A percentile compares a stretch with the other conserved stretches of the same genome.
Conservation (phyloP, 2,797 vertebrate genomes). For the Meriones psammophilus region DNA sequence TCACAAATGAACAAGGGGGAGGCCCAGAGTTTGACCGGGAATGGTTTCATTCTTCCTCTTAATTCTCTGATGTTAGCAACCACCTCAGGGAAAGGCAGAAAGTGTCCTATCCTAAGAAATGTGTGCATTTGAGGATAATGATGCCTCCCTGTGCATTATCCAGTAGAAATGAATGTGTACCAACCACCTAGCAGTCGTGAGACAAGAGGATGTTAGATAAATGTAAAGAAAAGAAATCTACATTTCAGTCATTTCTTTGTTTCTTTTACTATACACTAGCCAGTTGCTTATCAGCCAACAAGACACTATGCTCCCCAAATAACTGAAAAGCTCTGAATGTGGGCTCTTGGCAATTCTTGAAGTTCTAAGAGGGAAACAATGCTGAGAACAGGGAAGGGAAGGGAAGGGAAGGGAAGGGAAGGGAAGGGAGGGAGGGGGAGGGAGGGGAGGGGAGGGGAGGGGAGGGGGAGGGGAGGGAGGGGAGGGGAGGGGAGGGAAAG, state of each 20-base stretch:
- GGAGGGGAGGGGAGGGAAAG: background rate
- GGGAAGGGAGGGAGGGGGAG: rapidly evolving
- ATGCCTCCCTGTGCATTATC: slow-evolving; percentile 15
- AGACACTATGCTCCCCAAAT: background rate
- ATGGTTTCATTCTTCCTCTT: slow-evolving; percentile 47
- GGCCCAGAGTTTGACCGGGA: background rate
- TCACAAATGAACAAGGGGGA: slow-evolving; percentile 66
- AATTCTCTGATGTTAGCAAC: background rate
- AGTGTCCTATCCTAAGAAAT: background rate
- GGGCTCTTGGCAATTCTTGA: background rate
- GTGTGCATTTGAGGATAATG: background rate
- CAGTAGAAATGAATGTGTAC: slow-evolving; percentile 38
- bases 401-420: no score
- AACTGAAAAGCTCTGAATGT: background rate
- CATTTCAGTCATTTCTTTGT: slow-evolving; percentile 5
- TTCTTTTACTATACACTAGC: background rate
- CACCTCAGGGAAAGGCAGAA: slow-evolving; percentile 33
- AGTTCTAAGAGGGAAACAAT: background rate
- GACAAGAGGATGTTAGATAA: background rate
- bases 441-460: rapidly evolving
- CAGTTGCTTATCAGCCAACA: background rate
- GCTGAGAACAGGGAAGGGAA: background rate
- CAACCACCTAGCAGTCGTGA: background rate
- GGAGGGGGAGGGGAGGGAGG: no score
- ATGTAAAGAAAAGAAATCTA: background rate